Percentiles rank a stretch among this genome's conserved stretches.
These are phyloP conservation scores for Ochotona princeps DNA, from an alignment of 2,113 vertebrate species.

Conservation along the genomic window DNA sequence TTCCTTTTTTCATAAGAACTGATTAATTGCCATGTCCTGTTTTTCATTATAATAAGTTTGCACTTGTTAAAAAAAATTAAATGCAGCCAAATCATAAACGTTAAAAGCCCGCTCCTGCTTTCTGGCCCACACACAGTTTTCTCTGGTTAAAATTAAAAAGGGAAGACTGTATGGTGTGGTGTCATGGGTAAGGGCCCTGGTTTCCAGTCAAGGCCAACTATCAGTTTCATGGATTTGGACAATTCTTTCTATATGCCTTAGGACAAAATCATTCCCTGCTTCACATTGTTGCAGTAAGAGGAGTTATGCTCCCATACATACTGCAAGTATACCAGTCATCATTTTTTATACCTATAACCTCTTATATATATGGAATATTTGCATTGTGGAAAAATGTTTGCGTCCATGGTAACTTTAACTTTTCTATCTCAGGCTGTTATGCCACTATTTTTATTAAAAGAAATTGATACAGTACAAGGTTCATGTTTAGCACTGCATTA, in stretches of 20 bases:
- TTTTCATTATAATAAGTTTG: background rate
- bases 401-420: constrained; percentile 70
- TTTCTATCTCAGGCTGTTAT: constrained; percentile 47
- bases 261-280: background rate
- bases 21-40: background rate
- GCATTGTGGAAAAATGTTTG: constrained; percentile 42
- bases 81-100: background rate
- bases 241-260: background rate
- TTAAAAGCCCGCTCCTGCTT: background rate
- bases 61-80: background rate
- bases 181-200: too few species aligned
- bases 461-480: constrained; percentile 38
- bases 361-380: background rate
- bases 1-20: background rate
- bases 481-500: background rate
- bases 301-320: background rate
- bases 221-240: background rate
- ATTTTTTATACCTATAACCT: background rate
- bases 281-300: background rate
- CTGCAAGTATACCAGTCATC: background rate
- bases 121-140: background rate
- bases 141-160: background rate
- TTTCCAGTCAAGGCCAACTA: background rate
- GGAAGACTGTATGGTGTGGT: accelerated
- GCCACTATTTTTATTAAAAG: constrained; percentile 46